Conservation (phyloP, 37 sponge, comb jelly and placozoan species). For the Ianthella basta region DNA sequence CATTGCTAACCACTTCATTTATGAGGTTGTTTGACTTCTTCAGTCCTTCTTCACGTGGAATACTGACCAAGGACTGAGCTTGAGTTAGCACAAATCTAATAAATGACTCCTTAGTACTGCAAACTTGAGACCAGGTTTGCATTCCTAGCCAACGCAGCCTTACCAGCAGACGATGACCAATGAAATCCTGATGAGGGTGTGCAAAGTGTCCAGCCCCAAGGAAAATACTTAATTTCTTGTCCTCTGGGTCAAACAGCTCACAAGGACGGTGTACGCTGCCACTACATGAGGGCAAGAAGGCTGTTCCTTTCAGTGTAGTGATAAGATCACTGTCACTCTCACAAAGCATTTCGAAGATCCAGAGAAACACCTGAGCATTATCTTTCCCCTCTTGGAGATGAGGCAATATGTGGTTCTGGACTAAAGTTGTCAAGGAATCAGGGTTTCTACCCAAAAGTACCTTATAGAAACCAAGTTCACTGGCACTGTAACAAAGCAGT, state of each 20-base stretch:
- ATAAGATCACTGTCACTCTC: not conserved
- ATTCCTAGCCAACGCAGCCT: slow-evolving; percentile 29
- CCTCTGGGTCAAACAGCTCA: slow-evolving; percentile 43
- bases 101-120: not conserved
- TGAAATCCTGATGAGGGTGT: slow-evolving; percentile 29
- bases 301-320: not conserved
- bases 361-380: slow-evolving; percentile 22
- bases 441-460: slow-evolving; percentile 5
- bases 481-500: not conserved
- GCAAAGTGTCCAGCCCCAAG: slow-evolving; percentile 19
- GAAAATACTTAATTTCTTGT: slow-evolving; percentile 20
- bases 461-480: not conserved
- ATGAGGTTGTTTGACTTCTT: not conserved
- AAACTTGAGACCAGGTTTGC: slow-evolving; percentile 44
- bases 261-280: slow-evolving; percentile 1
- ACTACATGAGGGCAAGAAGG: not conserved
- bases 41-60: not conserved
- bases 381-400: not conserved
- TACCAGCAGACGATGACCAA: not conserved
- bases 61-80: not conserved
- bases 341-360: slow-evolving; percentile 27
- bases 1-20: not conserved
- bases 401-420: not conserved
- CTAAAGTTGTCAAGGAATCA: not conserved
- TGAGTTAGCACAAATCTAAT: slow-evolving; percentile 4